phyloP scores from a whole-genome alignment of 1,140 invertebrate genomes.

The Nixonia krombeini region DNA sequence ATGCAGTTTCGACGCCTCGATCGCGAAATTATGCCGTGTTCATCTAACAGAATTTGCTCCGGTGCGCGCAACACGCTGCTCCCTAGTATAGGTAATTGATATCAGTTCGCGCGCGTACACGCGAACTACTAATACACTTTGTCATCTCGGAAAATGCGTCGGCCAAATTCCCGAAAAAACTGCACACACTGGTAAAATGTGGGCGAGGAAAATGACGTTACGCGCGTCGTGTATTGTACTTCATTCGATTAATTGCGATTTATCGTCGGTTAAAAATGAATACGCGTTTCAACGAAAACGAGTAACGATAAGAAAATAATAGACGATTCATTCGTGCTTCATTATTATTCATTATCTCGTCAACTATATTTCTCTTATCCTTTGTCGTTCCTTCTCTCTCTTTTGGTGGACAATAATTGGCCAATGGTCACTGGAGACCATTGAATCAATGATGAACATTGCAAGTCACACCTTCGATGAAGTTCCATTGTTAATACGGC shows the following conservation, averaged over 20 bases:
- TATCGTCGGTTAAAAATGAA: background rate
- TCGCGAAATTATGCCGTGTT: constrained; percentile 27
- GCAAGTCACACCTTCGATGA: background rate
- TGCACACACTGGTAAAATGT: background rate
- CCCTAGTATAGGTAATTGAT: constrained; percentile 26
- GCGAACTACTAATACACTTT: constrained; percentile 18
- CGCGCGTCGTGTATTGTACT: background rate
- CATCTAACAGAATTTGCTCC: constrained; percentile 17
- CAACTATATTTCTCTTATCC: too few relatives aligned
- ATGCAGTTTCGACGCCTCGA: constrained; percentile 23
- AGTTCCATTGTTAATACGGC: constrained; percentile 10
- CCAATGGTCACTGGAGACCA: too few relatives aligned
- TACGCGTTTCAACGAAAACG: too few relatives aligned
- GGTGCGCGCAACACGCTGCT: constrained; percentile 32
- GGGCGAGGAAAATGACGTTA: constrained; percentile 9
- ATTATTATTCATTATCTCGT: too few relatives aligned
- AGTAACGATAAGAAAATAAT: too few relatives aligned
- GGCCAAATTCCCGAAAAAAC: constrained; percentile 15
- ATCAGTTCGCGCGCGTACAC: constrained; percentile 17
- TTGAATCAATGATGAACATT: too few relatives aligned
- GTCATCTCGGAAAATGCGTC: constrained; percentile 24
- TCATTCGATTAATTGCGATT: too few relatives aligned
- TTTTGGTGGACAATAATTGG: too few relatives aligned
- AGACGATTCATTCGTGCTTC: too few relatives aligned
- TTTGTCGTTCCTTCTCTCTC: too few relatives aligned